These are phyloP conservation scores for Arrhamphus sclerolepis DNA, from an alignment of 2,797 vertebrate genomes.

Conservation along the genomic window DNA sequence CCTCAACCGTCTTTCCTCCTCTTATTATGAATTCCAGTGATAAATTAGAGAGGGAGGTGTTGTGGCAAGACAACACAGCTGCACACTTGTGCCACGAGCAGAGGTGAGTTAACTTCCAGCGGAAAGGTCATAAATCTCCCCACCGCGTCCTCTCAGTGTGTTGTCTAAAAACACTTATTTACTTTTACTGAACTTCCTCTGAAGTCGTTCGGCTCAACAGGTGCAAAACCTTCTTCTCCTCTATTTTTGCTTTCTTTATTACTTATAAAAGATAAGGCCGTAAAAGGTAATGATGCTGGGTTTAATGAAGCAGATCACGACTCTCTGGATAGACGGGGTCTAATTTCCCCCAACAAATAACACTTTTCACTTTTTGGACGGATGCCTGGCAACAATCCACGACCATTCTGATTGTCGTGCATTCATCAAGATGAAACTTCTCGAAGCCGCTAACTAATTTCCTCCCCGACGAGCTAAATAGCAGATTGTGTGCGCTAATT, in stretches of 20 bases:
- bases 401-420: conserved; percentile 13
- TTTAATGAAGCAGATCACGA: conserved; percentile 24
- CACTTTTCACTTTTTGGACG: conserved; percentile 7
- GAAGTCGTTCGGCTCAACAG: conserved; percentile 41
- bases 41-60: conserved; percentile 49
- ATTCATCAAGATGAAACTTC: conserved; percentile 25
- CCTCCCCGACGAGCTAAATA: conserved; percentile 45
- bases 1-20: conserved; percentile 45
- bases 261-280: conserved; percentile 25
- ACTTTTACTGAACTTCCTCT: conserved; percentile 18
- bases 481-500: conserved; percentile 59
- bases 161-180: conserved; percentile 17
- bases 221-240: neutral
- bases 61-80: conserved; percentile 37
- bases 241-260: conserved; percentile 26
- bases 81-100: conserved; percentile 21
- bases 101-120: conserved; percentile 42
- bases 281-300: conserved; percentile 25
- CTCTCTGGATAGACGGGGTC: conserved; percentile 1
- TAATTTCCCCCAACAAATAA: conserved; percentile 20
- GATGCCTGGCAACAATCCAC: conserved; percentile 1
- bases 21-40: conserved; percentile 58
- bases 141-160: conserved; percentile 1
- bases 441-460: conserved; percentile 41
- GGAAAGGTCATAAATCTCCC: conserved; percentile 22